These are phyloP conservation scores for Eclectus roratus DNA, from an alignment of 2,113 vertebrate genomes.

Conservation along the genomic window DNA sequence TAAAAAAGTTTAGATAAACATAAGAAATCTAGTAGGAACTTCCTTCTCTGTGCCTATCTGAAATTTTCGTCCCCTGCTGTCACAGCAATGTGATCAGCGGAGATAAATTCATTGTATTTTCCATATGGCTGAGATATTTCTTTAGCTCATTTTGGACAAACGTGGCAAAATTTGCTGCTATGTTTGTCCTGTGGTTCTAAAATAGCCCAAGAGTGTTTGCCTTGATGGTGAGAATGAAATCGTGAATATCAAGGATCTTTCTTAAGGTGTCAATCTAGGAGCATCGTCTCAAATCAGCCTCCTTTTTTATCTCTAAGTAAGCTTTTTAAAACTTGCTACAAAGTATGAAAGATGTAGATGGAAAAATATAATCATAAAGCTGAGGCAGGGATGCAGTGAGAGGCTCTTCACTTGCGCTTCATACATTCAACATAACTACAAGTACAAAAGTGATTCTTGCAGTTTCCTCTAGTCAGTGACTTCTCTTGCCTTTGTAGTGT, in stretches of 20 bases:
- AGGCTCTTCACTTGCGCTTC: background rate
- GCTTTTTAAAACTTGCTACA: constrained; percentile 11
- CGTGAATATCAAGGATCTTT: background rate
- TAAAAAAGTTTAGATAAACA: background rate
- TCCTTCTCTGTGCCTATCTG: background rate
- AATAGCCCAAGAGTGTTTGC: background rate
- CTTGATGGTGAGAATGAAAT: background rate
- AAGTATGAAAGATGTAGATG: background rate
- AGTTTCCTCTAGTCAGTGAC: background rate
- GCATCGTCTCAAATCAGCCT: background rate
- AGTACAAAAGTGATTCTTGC: background rate
- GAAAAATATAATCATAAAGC: background rate
- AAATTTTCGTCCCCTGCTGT: background rate
- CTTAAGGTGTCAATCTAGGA: constrained; percentile 6
- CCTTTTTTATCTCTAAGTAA: background rate
- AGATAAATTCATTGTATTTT: constrained; percentile 13
- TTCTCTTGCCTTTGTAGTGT: background rate
- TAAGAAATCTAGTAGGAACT: background rate
- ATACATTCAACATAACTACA: background rate
- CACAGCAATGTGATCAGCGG: background rate
- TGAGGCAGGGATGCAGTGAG: background rate
- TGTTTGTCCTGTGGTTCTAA: background rate
- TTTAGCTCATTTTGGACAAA: constrained; percentile 28
- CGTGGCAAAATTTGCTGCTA: background rate
- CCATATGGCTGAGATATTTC: constrained; percentile 1